Conservation (phyloP, 2,113 vertebrate species). For the Callionymus lyra region DNA sequence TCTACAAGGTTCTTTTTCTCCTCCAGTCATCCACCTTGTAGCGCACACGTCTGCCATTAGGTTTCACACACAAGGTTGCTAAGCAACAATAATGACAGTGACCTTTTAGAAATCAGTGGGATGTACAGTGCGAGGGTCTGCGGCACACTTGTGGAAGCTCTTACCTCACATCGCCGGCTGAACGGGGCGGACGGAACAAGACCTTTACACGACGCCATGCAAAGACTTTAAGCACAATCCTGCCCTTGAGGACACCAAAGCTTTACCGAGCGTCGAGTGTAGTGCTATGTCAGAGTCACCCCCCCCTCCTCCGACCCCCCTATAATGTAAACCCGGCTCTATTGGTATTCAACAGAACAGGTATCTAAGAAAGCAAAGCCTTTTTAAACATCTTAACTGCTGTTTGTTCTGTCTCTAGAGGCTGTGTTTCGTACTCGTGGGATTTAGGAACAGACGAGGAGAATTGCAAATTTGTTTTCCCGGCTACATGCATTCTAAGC, state of each 20-base stretch:
- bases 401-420: conserved; percentile 69
- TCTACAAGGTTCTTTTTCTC: too few relatives aligned
- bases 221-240: conserved; percentile 43
- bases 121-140: conserved; percentile 45
- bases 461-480: conserved; percentile 67
- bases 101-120: conserved; percentile 71
- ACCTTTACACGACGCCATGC: conserved; percentile 27
- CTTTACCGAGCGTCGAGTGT: conserved; percentile 35
- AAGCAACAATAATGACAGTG: conserved; percentile 75
- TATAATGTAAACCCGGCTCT: conserved; percentile 50
- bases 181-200: conserved; percentile 7
- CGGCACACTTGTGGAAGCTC: conserved; percentile 32
- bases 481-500: conserved; percentile 50
- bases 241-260: conserved; percentile 55
- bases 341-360: conserved; percentile 69
- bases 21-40: too few relatives aligned
- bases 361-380: conserved; percentile 59
- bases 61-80: conserved; percentile 60
- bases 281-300: conserved; percentile 25
- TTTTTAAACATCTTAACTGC: conserved; percentile 69
- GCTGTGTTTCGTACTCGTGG: conserved; percentile 55
- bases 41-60: too few relatives aligned
- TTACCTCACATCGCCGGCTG: conserved; percentile 14
- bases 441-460: conserved; percentile 60
- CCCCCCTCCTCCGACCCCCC: conserved; percentile 14